phyloP scores from a whole-genome alignment of 1,140 invertebrate species.

The Hylaeus volcanicus region DNA sequence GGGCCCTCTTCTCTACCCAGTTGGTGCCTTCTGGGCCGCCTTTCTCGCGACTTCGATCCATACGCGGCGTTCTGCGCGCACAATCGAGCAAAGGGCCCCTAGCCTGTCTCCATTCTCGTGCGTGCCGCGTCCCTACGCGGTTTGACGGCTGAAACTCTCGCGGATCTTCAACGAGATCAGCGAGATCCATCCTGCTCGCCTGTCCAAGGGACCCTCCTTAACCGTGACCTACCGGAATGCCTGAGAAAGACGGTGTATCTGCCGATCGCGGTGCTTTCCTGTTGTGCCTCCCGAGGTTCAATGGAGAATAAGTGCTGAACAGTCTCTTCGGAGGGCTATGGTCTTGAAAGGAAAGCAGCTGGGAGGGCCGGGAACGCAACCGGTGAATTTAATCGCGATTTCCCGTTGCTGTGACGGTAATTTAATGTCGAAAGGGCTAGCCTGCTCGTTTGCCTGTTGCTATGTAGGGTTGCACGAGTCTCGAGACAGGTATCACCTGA shows the following conservation, averaged over 20 bases:
- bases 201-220: conserved; percentile 47
- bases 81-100: conserved; percentile 42
- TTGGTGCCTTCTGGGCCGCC: neutral
- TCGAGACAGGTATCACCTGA: too few relatives aligned
- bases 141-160: conserved; percentile 46
- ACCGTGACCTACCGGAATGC: conserved; percentile 64
- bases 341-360: too few relatives aligned
- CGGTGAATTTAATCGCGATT: too few relatives aligned
- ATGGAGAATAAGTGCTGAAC: neutral
- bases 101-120: conserved; percentile 43
- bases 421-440: too few relatives aligned
- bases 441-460: too few relatives aligned
- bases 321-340: conserved; percentile 3
- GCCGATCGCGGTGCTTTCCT: conserved; percentile 45
- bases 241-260: conserved; percentile 54
- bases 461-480: too few relatives aligned
- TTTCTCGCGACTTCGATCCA: conserved; percentile 17
- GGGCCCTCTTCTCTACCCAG: conserved; percentile 24
- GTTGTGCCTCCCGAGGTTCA: conserved; percentile 17
- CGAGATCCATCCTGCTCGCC: conserved; percentile 50
- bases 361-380: too few relatives aligned
- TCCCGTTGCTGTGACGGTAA: too few relatives aligned
- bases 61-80: conserved; percentile 25
- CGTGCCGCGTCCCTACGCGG: conserved; percentile 26
- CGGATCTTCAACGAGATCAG: conserved; percentile 59